Percentiles rank a stretch among this genome's conserved stretches.
Conservation (phyloP, 2,113 vertebrate genomes). For the human region GRCh38 chr1:213680501-213681000, state of each 20-base stretch:
- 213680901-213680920: constrained; percentile 60
- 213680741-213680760: neutral
- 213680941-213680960: constrained; percentile 76
- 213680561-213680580: constrained; percentile 35
- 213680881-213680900: constrained; percentile 75
- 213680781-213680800: neutral
- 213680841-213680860: constrained; percentile 66
- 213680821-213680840: neutral
- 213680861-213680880: constrained; percentile 68
- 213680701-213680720: neutral
- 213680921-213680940: constrained; percentile 66
- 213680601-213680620: neutral
- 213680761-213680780: neutral
- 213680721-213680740: neutral
- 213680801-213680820: constrained; percentile 41
- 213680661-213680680: no score
- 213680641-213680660: neutral
- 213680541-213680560: neutral
- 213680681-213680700: neutral
- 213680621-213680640: neutral
- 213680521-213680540: neutral
- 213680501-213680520: constrained; percentile 50
- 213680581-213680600: constrained; percentile 32
- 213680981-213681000: constrained; percentile 52
- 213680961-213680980: constrained; percentile 70